Evolutionary conservation across 2,113 vertebrate genomes (phyloP), one percentile per base, ranked within the genome.

Genomic region (Fulica atra): DNA sequence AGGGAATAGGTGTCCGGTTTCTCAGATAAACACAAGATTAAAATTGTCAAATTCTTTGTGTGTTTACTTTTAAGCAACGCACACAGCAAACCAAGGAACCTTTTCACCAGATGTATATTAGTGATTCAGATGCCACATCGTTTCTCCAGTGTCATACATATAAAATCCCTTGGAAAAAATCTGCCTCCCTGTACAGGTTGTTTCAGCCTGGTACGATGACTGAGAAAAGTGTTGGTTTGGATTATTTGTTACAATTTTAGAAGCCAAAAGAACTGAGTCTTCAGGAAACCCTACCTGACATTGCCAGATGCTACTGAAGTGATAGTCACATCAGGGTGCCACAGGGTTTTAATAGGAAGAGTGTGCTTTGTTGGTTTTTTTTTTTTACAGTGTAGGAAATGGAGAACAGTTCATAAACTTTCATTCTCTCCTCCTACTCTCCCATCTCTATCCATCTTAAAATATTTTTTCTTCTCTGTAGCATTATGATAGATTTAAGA

Each of bases 1-100:
- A 89, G 86, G 71, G 54, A 65, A 79, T 81, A 95, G 69, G 78
- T 93, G 86, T 92, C 82, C 54, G 90, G 81, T 96, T 95, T 92
- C 84, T 88, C 65, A 86, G 53, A 89, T 56, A 94, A 85, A 95
- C 71, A 92, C 17, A 66, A 87, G 63, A 92, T 81, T 76, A 54
- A 79, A 89, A 70, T 68, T 63, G 92, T 86, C 28, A 68, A 72
- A 92, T 82, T 85, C 76, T 63, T 86, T 44, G n/a, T 84, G 65
- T 79, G 40, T 83, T 96, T 92, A 57, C 68, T 72, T 96, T 89
- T 73, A 71, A 95, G 74, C 48, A 92, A 84, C 0, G 4, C 38
- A 61, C 50, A 65, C 2, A 4, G 64, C 53, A 89, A 92, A 90
- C 66, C 80, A 90, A 86, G 77, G 28, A 78, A 73, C 20, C 21